Conservation (phyloP, 2,113 vertebrate genomes). For the Oryzias melastigma region DNA sequence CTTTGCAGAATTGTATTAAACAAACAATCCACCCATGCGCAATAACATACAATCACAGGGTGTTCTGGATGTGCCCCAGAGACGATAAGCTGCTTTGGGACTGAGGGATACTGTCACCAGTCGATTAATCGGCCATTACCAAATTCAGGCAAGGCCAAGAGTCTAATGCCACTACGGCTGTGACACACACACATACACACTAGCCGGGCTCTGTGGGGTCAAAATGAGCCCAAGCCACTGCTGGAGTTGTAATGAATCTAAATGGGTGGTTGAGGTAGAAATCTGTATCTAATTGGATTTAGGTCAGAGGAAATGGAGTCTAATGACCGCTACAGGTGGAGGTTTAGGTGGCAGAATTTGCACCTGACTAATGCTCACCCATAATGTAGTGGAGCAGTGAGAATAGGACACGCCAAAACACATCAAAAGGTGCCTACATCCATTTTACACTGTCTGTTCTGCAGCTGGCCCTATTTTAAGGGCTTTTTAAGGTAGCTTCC, state of each 20-base stretch:
- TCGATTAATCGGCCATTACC: conserved; percentile 67
- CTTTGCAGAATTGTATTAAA: conserved; percentile 11
- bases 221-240: conserved; percentile 50
- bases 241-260: conserved; percentile 27
- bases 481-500: too few species aligned
- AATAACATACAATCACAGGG: conserved; percentile 41
- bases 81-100: conserved; percentile 67
- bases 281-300: conserved; percentile 40
- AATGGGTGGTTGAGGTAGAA: conserved; percentile 26
- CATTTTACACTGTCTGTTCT: background rate
- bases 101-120: conserved; percentile 60
- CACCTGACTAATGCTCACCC: background rate
- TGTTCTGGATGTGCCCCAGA: conserved; percentile 35
- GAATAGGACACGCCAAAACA: background rate
- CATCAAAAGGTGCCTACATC: background rate
- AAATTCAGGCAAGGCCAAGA: conserved; percentile 39
- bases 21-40: conserved; percentile 42
- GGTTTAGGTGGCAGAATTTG: conserved; percentile 22
- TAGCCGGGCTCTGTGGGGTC: conserved; percentile 29
- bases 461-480: background rate
- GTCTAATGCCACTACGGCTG: conserved; percentile 52
- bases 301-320: conserved; percentile 16
- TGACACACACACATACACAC: conserved; percentile 22
- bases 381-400: conserved; percentile 2
- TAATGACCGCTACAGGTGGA: conserved; percentile 32